phyloP scores from a whole-genome alignment of 2,888 invertebrate genomes.

The Thera britannica region DNA sequence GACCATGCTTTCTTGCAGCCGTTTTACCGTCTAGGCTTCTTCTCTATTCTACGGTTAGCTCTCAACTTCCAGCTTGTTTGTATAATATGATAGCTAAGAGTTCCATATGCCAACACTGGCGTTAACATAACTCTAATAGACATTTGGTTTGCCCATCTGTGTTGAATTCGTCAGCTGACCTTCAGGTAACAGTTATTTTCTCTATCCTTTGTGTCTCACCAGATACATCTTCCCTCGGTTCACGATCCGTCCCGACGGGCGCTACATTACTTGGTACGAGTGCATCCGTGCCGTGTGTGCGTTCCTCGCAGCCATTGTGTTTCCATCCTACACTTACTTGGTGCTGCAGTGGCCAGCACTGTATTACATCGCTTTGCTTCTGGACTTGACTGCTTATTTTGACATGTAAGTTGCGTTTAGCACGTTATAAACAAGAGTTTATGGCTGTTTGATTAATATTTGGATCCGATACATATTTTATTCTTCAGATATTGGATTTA shows the following conservation, averaged over 20 bases:
- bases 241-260: conserved; percentile 70
- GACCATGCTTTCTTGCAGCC: conserved; percentile 66
- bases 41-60: conserved; percentile 64
- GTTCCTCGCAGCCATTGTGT: conserved; percentile 56
- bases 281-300: conserved; percentile 66
- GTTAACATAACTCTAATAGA: no score
- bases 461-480: no score
- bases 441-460: no score
- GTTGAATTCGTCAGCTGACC: neutral
- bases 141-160: no score
- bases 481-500: neutral
- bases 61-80: neutral
- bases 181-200: no score
- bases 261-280: conserved; percentile 63
- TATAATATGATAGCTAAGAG: no score
- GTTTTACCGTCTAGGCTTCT: conserved; percentile 63
- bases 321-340: conserved; percentile 64
- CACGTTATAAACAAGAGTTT: no score
- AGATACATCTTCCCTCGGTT: conserved; percentile 75
- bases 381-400: conserved; percentile 61
- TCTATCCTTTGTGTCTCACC: neutral
- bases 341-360: conserved; percentile 59
- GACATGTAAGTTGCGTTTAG: conserved; percentile 57
- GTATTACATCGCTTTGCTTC: conserved; percentile 47
- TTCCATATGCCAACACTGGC: no score